Evolutionary conservation across 2,797 vertebrate species (phyloP).

Genomic region (Micromesistius poutassou): DNA sequence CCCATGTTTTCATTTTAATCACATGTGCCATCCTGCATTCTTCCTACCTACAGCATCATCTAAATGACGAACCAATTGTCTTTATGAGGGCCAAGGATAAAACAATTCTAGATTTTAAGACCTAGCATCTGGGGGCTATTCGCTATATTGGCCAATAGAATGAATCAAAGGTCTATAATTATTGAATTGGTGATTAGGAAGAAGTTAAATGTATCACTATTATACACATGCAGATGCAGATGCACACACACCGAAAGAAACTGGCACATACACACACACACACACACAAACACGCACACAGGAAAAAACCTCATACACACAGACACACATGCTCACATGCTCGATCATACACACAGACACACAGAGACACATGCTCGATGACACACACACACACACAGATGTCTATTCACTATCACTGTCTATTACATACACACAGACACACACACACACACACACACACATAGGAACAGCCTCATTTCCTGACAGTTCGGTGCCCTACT

Average conservation of each 20-base stretch:
- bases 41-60: slow-evolving; percentile 16
- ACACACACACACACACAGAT: not conserved
- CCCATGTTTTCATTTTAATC: not conserved
- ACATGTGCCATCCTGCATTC: slow-evolving; percentile 19
- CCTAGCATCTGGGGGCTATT: too few relatives aligned
- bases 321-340: too few relatives aligned
- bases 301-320: too few relatives aligned
- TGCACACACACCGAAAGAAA: too few relatives aligned
- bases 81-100: slow-evolving; percentile 17
- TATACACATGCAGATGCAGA: slow-evolving; percentile 7
- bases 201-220: slow-evolving; percentile 13
- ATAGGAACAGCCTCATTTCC: slow-evolving; percentile 36
- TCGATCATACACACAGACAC: slow-evolving; percentile 12
- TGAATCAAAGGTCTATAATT: slow-evolving; percentile 46
- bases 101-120: not conserved
- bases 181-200: slow-evolving; percentile 38
- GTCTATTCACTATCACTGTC: too few relatives aligned
- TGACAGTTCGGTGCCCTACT: slow-evolving; percentile 32
- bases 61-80: slow-evolving; percentile 33
- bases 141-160: slow-evolving; percentile 27
- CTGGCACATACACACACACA: too few relatives aligned
- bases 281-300: too few relatives aligned
- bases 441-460: slow-evolving; percentile 11
- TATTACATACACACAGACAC: not conserved
- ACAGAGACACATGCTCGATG: slow-evolving; percentile 13